phyloP scores from a whole-genome alignment of 1,140 invertebrate species.

The Listronotus oregonensis region DNA sequence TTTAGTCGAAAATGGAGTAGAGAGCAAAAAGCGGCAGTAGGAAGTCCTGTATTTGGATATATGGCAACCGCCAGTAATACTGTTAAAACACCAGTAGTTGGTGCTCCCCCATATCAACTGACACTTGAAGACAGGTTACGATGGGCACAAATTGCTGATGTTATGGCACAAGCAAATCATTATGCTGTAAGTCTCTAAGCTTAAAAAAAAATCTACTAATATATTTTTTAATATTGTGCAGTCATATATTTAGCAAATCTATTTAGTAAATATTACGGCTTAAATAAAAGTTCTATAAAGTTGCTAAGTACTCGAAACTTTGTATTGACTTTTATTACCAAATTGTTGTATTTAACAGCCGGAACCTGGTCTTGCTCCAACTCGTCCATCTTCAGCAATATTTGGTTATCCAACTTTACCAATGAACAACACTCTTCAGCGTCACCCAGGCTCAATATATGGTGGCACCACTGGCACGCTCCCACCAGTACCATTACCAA shows the following conservation, averaged over 20 bases:
- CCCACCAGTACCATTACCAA: conserved; percentile 75
- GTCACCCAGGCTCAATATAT: conserved; percentile 58
- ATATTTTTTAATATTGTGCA: no score
- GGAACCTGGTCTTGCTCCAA: conserved; percentile 67
- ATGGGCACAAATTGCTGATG: conserved; percentile 85
- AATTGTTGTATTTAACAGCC: conserved; percentile 58
- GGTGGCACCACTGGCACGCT: conserved; percentile 57
- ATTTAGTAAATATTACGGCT: no score
- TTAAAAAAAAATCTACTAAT: no score
- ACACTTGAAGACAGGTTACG: conserved; percentile 75
- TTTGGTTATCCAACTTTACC: conserved; percentile 71
- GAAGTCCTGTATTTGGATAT: conserved; percentile 81
- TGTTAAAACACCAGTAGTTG: conserved; percentile 69
- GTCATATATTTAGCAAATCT: no score
- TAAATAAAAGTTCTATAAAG: no score
- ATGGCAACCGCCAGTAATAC: conserved; percentile 72
- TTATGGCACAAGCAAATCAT: conserved; percentile 80
- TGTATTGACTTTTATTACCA: no score
- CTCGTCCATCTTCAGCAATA: conserved; percentile 80
- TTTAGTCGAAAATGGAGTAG: conserved; percentile 81
- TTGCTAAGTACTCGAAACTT: no score
- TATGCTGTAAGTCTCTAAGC: conserved; percentile 67
- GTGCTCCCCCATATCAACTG: conserved; percentile 68
- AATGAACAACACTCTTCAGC: conserved; percentile 53
- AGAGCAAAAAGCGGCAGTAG: conserved; percentile 79